Percentiles rank a stretch among this genome's conserved stretches.
These are phyloP conservation scores for Eurosta solidaginis DNA, from an alignment of 1,140 invertebrate genomes.

Conservation along the genomic window DNA sequence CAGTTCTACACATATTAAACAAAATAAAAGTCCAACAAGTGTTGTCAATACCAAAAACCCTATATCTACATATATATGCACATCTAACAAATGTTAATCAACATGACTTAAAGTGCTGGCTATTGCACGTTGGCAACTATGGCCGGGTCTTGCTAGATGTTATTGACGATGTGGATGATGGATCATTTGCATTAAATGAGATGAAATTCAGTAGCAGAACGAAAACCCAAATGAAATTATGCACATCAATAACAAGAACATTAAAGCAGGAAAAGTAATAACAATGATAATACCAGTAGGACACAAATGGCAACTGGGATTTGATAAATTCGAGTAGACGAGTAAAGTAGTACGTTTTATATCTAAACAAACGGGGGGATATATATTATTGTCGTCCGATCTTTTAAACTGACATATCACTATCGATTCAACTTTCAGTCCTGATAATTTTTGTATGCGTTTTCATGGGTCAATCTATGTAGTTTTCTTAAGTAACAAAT, in stretches of 20 bases:
- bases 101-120: background rate
- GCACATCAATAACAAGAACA: slow-evolving; percentile 28
- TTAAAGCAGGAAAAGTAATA: background rate
- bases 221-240: slow-evolving; percentile 34
- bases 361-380: no score
- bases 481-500: no score
- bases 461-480: no score
- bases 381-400: no score
- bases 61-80: background rate
- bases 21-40: no score
- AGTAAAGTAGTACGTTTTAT: no score
- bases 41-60: background rate
- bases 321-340: no score
- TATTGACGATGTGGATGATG: slow-evolving; percentile 36
- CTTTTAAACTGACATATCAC: no score
- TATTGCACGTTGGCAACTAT: slow-evolving; percentile 16
- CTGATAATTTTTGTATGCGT: no score
- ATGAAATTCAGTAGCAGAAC: slow-evolving; percentile 52
- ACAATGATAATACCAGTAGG: background rate
- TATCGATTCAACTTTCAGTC: no score
- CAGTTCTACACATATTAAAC: no score
- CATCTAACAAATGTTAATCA: background rate
- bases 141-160: background rate
- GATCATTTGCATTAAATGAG: slow-evolving; percentile 60
- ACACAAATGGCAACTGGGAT: no score